These are phyloP conservation scores for Acleris laterana DNA, from an alignment of 2,888 invertebrate genomes.

Conservation along the genomic window DNA sequence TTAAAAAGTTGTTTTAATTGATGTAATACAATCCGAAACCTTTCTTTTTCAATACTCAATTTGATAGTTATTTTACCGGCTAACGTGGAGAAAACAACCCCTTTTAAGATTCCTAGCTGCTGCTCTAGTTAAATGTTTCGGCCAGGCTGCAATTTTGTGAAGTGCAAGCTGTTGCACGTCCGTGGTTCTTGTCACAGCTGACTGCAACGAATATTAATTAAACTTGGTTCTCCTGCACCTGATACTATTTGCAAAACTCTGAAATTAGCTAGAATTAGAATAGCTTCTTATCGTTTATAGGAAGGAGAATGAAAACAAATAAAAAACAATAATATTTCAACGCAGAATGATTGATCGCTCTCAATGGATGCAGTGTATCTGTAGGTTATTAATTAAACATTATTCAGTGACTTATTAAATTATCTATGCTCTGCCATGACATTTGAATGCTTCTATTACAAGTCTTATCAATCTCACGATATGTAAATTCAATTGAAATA, in stretches of 20 bases:
- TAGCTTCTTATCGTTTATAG: background rate
- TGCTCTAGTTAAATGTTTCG: slow-evolving; percentile 8
- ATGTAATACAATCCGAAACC: too few species aligned
- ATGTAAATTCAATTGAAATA: slow-evolving; percentile 55
- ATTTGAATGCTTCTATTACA: slow-evolving; percentile 45
- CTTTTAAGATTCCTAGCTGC: background rate
- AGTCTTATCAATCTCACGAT: slow-evolving; percentile 47
- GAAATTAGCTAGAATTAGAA: background rate
- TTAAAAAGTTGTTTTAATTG: too few species aligned
- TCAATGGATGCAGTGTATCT: background rate
- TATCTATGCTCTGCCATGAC: slow-evolving; percentile 33
- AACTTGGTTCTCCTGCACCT: background rate
- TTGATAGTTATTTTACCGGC: too few species aligned
- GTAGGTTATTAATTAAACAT: slow-evolving; percentile 41
- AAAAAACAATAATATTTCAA: too few species aligned
- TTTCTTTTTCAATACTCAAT: too few species aligned
- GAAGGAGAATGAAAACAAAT: too few species aligned
- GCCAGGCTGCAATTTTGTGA: slow-evolving; percentile 46
- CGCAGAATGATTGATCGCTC: too few species aligned
- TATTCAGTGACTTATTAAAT: slow-evolving; percentile 49
- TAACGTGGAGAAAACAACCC: too few species aligned
- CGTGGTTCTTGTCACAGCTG: slow-evolving; percentile 42
- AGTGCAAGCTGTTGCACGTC: slow-evolving; percentile 47
- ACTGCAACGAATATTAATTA: slow-evolving; percentile 36
- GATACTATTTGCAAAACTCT: background rate